Percentiles rank a stretch among this genome's conserved stretches.
These are phyloP conservation scores for Ctenomys sociabilis DNA, from an alignment of 2,113 vertebrate genomes.

Conservation along the genomic window DNA sequence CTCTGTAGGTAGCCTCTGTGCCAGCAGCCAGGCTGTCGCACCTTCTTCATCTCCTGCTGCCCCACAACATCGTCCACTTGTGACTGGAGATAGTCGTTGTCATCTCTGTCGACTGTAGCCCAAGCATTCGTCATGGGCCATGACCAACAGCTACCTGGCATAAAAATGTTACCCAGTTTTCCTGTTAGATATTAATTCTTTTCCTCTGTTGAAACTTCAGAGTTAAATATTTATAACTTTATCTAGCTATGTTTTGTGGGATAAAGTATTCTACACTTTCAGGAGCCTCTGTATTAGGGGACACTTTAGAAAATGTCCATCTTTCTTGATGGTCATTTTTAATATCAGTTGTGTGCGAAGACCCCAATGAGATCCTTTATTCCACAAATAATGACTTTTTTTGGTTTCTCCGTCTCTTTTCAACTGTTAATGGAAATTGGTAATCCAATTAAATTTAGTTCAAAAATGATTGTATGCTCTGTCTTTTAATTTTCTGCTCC, in stretches of 20 bases:
- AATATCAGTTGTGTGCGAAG: background rate
- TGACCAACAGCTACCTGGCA: background rate
- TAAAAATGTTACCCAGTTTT: background rate
- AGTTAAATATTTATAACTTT: background rate
- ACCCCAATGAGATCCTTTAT: background rate
- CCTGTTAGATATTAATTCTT: background rate
- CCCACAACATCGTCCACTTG: too few relatives aligned
- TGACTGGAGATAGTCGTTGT: background rate
- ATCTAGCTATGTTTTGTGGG: background rate
- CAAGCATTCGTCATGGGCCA: background rate
- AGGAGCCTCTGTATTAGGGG: background rate
- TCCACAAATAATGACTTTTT: background rate
- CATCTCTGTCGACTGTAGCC: fast-evolving
- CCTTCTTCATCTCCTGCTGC: fast-evolving
- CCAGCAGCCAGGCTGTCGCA: background rate
- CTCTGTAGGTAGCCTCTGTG: background rate
- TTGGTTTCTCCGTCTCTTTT: background rate
- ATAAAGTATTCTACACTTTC: background rate
- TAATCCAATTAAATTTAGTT: conserved; percentile 9
- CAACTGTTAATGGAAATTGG: background rate
- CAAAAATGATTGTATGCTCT: background rate
- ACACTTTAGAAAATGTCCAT: background rate
- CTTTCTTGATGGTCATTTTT: background rate
- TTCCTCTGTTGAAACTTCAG: background rate
- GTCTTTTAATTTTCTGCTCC: conserved; percentile 1